Percentiles rank a stretch among this genome's conserved stretches.
Conservation (phyloP, 2,797 vertebrate species). For the Monodelphis domestica region DNA sequence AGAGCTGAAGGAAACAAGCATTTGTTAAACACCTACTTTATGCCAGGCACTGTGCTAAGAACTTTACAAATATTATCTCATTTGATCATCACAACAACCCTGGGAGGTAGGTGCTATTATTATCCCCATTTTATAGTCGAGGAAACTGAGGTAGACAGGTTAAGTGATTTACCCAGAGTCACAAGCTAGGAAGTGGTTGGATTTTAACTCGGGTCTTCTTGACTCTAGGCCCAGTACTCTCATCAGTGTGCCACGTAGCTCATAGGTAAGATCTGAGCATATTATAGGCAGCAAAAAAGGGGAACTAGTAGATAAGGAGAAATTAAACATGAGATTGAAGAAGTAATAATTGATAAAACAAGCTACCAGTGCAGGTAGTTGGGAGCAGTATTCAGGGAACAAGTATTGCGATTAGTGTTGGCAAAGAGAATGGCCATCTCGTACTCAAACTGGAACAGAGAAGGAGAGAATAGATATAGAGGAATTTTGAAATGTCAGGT, state of each 20-base stretch:
- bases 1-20: neutral
- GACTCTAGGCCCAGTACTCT: neutral
- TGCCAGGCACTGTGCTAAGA: neutral
- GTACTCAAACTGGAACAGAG: neutral
- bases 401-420: neutral
- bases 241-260: neutral
- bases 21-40: neutral
- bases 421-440: neutral
- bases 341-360: neutral
- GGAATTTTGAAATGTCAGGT: neutral
- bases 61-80: neutral
- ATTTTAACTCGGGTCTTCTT: neutral
- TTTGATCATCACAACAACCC: neutral
- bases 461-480: neutral
- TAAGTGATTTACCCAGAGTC: neutral
- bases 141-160: neutral
- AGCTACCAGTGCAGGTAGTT: neutral
- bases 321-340: neutral
- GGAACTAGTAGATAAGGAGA: neutral
- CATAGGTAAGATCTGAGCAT: neutral
- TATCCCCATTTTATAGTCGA: neutral
- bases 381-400: neutral
- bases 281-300: neutral
- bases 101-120: neutral
- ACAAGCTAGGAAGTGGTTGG: neutral